Base-by-base conservation (phyloP, 2,797 vertebrate genomes). In the Enteromius thamalakanensis region DNA sequence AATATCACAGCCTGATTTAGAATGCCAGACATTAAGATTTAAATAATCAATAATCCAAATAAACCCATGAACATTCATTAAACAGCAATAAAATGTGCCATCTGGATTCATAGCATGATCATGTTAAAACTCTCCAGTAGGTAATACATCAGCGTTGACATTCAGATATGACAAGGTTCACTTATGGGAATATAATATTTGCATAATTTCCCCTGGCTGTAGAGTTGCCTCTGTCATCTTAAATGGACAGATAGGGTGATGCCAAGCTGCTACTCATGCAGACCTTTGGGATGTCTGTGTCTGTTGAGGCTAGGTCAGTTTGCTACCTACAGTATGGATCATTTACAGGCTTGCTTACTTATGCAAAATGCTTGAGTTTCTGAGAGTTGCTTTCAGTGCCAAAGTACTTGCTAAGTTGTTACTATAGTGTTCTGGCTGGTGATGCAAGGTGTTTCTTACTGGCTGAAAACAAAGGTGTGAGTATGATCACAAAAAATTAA, bases 151-250 rank as follows among this genome's bases (percentile, higher is more conserved):
- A 70, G 78, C 78, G 79, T 40, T 64, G 81, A 85, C 78, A 81
- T 82, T 77, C 70, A 78, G 68, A 68, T 76, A 85, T 85, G 87
- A 85, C 83, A 82, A n/a, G 29, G 51, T 64, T 67, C 49, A 29
- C 76, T 53, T 84, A 65, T 77, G 76, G 85, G 80, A 80, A 68
- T 82, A 53, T 81, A 68, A 42, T 34, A 86, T 88, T 88, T 86
- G 80, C 85, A 81, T 86, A 83, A 86, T 88, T 78, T 85, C 80
- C 72, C 80, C 29, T 29, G 69, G 51, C 40, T 26, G 80, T 55
- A 29, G 42, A 75, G 80, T 84, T 75, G 34, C 34, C 70, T 68
- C 76, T 37, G 51, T 62, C 78, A 23, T 82, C 72, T 85, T 69
- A 81, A 67, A 70, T 17, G 23, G 80, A 80, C 67, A 70, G 10